These are phyloP conservation scores for Hozukius guyotensis DNA, from an alignment of 2,797 vertebrate species.

Conservation along the genomic window DNA sequence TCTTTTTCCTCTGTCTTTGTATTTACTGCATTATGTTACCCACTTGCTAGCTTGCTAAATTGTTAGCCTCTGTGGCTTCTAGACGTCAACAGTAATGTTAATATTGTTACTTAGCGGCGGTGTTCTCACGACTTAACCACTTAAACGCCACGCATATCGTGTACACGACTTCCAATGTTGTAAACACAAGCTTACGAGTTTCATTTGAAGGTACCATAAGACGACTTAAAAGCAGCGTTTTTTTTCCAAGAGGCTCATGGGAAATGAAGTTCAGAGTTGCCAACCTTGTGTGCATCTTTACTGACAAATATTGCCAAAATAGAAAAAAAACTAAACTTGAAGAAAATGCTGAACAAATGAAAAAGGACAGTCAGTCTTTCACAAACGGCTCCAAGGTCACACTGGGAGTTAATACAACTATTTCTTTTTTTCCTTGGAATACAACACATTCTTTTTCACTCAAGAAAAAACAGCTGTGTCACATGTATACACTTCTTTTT, in stretches of 20 bases:
- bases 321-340: not conserved
- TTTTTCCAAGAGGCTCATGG: conserved; percentile 1
- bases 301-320: conserved; percentile 20
- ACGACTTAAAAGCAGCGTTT: not conserved
- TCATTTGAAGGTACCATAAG: too few species aligned
- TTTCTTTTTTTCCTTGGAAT: conserved; percentile 5
- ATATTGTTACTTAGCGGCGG: rapidly evolving
- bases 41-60: rapidly evolving
- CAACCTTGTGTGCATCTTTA: not conserved
- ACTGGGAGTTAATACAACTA: not conserved
- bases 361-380: conserved; percentile 9
- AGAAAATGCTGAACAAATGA: conserved; percentile 1
- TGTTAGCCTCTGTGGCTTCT: too few species aligned
- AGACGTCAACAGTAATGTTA: rapidly evolving
- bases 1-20: too few species aligned
- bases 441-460: conserved; percentile 31
- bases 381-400: conserved; percentile 8
- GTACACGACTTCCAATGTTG: too few species aligned
- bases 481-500: conserved; percentile 23
- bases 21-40: too few species aligned
- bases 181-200: too few species aligned
- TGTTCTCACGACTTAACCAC: too few species aligned
- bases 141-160: too few species aligned
- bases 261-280: conserved; percentile 1
- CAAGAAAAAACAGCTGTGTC: conserved; percentile 39